phyloP scores from a whole-genome alignment of 2,113 vertebrate species.

The Equus przewalskii region DNA sequence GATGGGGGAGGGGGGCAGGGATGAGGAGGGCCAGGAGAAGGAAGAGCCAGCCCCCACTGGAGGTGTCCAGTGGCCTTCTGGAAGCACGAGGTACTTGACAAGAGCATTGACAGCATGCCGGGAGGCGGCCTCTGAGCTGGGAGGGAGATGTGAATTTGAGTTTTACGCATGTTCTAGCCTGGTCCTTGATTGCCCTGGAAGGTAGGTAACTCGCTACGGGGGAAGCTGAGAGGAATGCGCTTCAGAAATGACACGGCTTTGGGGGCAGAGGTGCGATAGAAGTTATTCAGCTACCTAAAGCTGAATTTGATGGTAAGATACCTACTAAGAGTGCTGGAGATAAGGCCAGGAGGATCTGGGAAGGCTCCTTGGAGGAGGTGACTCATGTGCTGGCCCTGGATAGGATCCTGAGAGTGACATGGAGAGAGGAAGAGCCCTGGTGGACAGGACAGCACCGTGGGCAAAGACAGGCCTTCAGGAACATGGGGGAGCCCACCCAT shows the following conservation, averaged over 20 bases:
- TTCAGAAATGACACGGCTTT: background rate
- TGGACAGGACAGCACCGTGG: fast-evolving
- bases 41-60: fast-evolving
- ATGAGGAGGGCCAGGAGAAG: background rate
- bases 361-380: background rate
- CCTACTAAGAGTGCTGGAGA: background rate
- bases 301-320: background rate
- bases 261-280: background rate
- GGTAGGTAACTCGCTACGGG: background rate
- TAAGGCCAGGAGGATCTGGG: background rate
- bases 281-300: background rate
- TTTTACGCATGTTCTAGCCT: background rate
- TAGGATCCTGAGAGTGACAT: background rate
- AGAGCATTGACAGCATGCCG: background rate
- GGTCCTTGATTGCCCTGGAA: background rate
- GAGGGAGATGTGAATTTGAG: background rate
- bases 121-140: background rate
- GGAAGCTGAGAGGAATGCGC: background rate
- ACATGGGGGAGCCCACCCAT: fast-evolving
- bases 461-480: background rate
- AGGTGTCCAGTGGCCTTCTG: background rate
- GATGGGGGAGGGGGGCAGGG: too few species aligned
- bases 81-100: background rate
- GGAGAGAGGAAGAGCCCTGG: background rate
- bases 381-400: background rate